Percentiles rank a stretch among this genome's conserved stretches.
These are phyloP conservation scores for Brachionus calyciflorus DNA, from an alignment of 1,140 invertebrate species.

Conservation along the genomic window DNA sequence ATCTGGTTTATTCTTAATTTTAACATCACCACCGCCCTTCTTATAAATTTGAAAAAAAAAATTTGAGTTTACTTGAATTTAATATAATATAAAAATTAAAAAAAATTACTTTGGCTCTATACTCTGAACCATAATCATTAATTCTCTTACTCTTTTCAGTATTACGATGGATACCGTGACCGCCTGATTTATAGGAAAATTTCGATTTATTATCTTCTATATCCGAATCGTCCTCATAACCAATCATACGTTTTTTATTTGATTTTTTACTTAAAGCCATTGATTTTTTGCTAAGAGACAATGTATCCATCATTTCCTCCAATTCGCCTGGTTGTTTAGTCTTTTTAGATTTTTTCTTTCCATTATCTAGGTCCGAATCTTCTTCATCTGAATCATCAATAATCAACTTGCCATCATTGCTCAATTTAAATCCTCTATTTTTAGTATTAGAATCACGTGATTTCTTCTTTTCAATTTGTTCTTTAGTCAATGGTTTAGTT, in stretches of 20 bases:
- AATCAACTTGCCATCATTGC: conserved; percentile 78
- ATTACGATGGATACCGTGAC: conserved; percentile 76
- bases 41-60: conserved; percentile 48
- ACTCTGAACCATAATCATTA: conserved; percentile 67
- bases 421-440: conserved; percentile 70
- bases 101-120: conserved; percentile 64
- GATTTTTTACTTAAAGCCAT: conserved; percentile 38
- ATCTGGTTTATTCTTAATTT: conserved; percentile 79
- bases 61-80: not conserved
- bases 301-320: conserved; percentile 48
- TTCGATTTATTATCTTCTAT: conserved; percentile 49
- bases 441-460: conserved; percentile 58
- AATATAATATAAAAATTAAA: not conserved
- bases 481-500: conserved; percentile 55
- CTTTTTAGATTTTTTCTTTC: conserved; percentile 51
- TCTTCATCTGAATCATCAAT: conserved; percentile 66
- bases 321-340: conserved; percentile 46
- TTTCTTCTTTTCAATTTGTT: conserved; percentile 50
- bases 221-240: conserved; percentile 52
- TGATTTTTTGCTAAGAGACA: conserved; percentile 36
- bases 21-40: conserved; percentile 80
- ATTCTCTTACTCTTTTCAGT: conserved; percentile 52
- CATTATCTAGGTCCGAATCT: conserved; percentile 55
- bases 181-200: conserved; percentile 66
- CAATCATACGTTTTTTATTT: conserved; percentile 51